Evolutionary conservation across 2,113 vertebrate species (phyloP).

Genomic region (Muscicapa adusta): DNA sequence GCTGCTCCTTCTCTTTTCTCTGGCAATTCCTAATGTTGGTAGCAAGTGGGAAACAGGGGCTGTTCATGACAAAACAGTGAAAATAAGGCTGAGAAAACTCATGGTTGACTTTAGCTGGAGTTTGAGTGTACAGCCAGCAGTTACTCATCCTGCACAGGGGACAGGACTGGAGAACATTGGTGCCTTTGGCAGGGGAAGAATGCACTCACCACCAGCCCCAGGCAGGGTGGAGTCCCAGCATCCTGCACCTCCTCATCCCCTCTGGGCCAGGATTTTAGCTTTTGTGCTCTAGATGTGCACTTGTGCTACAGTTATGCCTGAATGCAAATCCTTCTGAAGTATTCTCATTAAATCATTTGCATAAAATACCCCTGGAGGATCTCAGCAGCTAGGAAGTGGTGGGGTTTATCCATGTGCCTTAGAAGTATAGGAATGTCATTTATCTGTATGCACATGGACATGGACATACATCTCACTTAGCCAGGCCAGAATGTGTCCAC

Average conservation of each 20-base stretch:
- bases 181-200: conserved; percentile 6
- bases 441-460: neutral
- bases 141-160: neutral
- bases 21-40: neutral
- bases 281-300: neutral
- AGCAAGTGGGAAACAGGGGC: neutral
- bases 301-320: neutral
- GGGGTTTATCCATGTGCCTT: neutral
- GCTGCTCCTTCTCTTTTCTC: neutral
- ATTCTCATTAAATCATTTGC: neutral
- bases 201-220: rapidly evolving
- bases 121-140: neutral
- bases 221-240: neutral
- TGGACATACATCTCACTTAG: neutral
- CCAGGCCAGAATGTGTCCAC: neutral
- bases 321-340: neutral
- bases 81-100: neutral
- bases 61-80: neutral
- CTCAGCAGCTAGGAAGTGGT: neutral
- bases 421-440: neutral
- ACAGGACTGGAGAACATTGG: neutral
- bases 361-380: neutral
- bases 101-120: neutral
- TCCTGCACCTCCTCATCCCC: neutral
- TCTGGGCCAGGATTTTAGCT: neutral